Evolutionary conservation across 2,797 vertebrate species (phyloP), one percentile per base, ranked within the genome.

Genomic region (Poliocrania exsul): DNA sequence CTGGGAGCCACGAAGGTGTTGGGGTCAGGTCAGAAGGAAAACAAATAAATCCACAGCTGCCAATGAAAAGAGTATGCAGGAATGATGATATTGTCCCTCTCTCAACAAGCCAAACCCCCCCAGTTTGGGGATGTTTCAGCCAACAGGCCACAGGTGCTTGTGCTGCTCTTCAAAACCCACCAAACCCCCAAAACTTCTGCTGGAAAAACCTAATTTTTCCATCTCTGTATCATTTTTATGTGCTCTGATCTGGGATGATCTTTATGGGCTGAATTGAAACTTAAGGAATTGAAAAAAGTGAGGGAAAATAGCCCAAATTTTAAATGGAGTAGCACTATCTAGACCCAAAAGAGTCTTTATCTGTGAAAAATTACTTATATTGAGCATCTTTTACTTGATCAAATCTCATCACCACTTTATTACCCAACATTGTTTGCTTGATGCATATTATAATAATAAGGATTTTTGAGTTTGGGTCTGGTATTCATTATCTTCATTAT

Each of bases 171-270:
- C 21, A 79, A 85, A 82, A 61, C 8, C 5, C 38, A 24, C 35
- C 35, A 50, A 57, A 51, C 33, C 0, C 0, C 26, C n/a, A 18
- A n/a, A 74, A 58, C 9, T 49, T 29, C 4, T 6, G n/a, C 60
- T 56, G 65, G 56, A 13, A 77, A 87, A 69, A 54, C 35, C 24
- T 51, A 10, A 3, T 44, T 96, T 92, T 70, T 17, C 31, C n/a
- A 28, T 31, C 50, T 56, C 13, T 9, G 1, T 20, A 0, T 53
- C 0, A 0, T 17, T 64, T 47, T 69, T 16, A 12, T 18, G 6
- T 1, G 4, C 38, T 66, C 6, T 1, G 2, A 11, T 21, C 40
- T 53, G 71, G 40, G 66, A 47, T 56, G 71, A 8, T 12, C 35
- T 50, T 62, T 16, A 7, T 38, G 64, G 86, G 16, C 38, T 73